Conservation (phyloP, 2,797 vertebrate species). For the Hyperoplus lanceolatus region DNA sequence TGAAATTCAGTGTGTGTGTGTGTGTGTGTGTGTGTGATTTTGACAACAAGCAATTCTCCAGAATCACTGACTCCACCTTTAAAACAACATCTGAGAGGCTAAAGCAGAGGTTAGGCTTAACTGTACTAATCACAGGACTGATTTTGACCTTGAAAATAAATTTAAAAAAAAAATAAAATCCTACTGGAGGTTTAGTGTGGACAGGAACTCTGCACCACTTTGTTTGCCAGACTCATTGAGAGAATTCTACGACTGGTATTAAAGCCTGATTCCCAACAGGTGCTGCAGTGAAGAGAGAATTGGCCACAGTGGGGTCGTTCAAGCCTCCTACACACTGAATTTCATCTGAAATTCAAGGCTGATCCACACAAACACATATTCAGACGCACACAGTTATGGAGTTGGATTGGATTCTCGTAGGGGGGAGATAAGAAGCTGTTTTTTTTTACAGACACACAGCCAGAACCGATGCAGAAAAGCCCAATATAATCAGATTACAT, state of each 20-base stretch:
- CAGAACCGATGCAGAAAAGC: conserved; percentile 38
- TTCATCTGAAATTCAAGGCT: conserved; percentile 73
- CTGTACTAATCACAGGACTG: conserved; percentile 17
- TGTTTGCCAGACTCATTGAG: conserved; percentile 62
- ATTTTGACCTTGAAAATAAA: conserved; percentile 17
- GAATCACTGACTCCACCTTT: too few relatives aligned
- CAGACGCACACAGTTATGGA: conserved; percentile 61
- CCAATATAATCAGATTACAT: conserved; percentile 40
- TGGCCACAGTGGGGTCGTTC: conserved; percentile 70
- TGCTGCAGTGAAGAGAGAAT: conserved; percentile 71
- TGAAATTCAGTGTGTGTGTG: too few relatives aligned
- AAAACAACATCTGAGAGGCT: too few relatives aligned
- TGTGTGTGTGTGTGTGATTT: too few relatives aligned
- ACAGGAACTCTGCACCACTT: conserved; percentile 45
- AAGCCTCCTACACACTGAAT: conserved; percentile 80
- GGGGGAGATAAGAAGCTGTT: conserved; percentile 51
- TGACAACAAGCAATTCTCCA: too few relatives aligned
- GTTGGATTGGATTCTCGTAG: conserved; percentile 38
- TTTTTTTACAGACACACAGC: conserved; percentile 56
- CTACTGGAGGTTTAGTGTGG: conserved; percentile 45
- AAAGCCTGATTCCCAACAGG: conserved; percentile 80
- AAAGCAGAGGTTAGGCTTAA: conserved; percentile 9
- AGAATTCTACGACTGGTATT: conserved; percentile 28
- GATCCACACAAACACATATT: conserved; percentile 40
- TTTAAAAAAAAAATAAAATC: conserved; percentile 31